A percentile compares a stretch with the other conserved stretches of the same genome.
These are phyloP conservation scores for Eulemur mongoz DNA, from an alignment of 2,797 vertebrate species.

Conservation along the genomic window DNA sequence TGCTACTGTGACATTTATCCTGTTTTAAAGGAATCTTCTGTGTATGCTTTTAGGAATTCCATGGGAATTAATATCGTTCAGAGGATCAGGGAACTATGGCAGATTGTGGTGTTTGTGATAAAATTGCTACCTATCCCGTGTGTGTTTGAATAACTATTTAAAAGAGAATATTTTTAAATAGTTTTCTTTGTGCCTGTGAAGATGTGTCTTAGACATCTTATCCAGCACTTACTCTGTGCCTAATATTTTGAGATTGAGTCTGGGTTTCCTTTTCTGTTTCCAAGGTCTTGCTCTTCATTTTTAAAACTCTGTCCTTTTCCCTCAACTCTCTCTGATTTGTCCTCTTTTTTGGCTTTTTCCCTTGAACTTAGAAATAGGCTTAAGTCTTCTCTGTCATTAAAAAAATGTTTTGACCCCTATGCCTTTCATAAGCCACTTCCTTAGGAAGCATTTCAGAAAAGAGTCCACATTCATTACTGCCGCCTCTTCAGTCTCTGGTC, in stretches of 20 bases:
- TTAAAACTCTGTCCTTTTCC: not conserved
- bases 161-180: not conserved
- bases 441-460: not conserved
- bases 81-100: not conserved
- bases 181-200: not conserved
- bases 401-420: not conserved
- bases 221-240: not conserved
- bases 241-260: not conserved
- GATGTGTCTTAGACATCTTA: not conserved
- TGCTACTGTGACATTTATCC: not conserved
- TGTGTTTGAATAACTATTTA: not conserved
- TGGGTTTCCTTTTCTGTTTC: not conserved
- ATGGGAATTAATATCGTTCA: not conserved
- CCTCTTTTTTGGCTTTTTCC: not conserved
- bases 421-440: not conserved
- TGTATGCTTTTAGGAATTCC: constrained; percentile 14
- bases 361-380: constrained; percentile 15
- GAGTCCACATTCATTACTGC: not conserved
- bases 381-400: not conserved
- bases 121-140: not conserved
- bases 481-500: not conserved
- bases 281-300: not conserved
- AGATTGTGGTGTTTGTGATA: not conserved
- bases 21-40: not conserved
- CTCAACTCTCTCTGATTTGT: not conserved